Base-by-base conservation (phyloP, 1,140 invertebrate genomes). In the Leucophenga varia region DNA sequence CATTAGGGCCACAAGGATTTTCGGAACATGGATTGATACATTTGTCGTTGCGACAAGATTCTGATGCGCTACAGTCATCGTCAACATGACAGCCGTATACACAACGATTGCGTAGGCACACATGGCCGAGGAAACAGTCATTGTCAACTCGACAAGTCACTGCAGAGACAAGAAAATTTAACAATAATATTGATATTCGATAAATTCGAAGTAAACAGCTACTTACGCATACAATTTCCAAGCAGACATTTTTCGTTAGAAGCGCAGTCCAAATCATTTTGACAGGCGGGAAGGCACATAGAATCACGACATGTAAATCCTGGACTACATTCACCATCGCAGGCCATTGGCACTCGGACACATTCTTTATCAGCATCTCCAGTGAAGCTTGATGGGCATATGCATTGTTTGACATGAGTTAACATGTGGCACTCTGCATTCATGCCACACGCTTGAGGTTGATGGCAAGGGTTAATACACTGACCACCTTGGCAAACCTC, bases 81-180 rank as follows among this genome's bases (percentile, higher is more conserved):
- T 94, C 89, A 9, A 84, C 83, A 50, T 88, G 84, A 63, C 93
- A 95, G 8, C 92, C 93, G 58, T 88, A 87, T 37, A 87, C 81
- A 59, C 91, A 95, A 75, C 87, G 86, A 58, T 91, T 91, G 54
- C 85, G 82, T 19, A 91, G 75, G 64, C 91, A 95, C 52, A 94
- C 90, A 59, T 95, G 90, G 9, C 91, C 91, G 9, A 93, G 76
- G 81, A 93, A 93, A 64, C 92, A 95, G 60, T 95, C 92, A 55
- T 93, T 91, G 65, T 94, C 90, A 1, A 92, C 82, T 40, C 89
- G 82, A 60, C 93, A 95, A 2, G 91, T 94, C 19, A 94, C 85
- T 86, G 69, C 47, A 79, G 76, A 56, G 51, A 39, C 49, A 43
- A 43, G 49, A 42, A 36, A 25, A 35, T 13, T 40, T 9, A 2